Evolutionary conservation across 2,888 invertebrate genomes (phyloP).

Genomic region (Andrena praecox): DNA sequence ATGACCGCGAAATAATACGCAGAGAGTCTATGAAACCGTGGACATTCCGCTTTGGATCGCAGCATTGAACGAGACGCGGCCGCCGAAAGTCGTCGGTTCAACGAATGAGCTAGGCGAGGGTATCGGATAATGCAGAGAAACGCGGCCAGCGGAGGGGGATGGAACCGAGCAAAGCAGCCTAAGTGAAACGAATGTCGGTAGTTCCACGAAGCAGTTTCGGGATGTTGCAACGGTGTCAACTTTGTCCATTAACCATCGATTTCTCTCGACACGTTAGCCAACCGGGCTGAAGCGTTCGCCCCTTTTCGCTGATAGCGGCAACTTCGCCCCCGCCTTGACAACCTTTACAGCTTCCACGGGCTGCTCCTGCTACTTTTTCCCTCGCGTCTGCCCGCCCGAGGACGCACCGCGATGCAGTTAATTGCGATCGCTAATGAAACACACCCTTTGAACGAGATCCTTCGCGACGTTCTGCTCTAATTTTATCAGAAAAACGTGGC

Average conservation of each 20-base stretch:
- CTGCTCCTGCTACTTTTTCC: conserved; percentile 25
- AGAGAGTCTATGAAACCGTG: conserved; percentile 20
- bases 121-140: conserved; percentile 55
- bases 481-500: neutral
- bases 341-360: conserved; percentile 37
- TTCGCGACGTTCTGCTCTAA: neutral
- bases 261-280: conserved; percentile 72
- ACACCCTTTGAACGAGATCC: conserved; percentile 10
- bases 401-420: conserved; percentile 23
- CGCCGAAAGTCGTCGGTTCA: conserved; percentile 29
- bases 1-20: neutral
- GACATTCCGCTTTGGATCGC: neutral
- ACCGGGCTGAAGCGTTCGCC: conserved; percentile 75
- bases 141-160: neutral
- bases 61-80: conserved; percentile 7
- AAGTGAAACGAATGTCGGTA: conserved; percentile 75
- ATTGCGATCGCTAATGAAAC: conserved; percentile 55
- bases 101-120: conserved; percentile 45
- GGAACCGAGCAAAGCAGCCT: conserved; percentile 50
- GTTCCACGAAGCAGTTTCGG: conserved; percentile 72
- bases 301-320: conserved; percentile 59
- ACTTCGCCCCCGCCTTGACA: conserved; percentile 48
- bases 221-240: conserved; percentile 77
- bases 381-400: neutral
- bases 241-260: conserved; percentile 81